These are phyloP conservation scores for Meandrina meandrites DNA, from an alignment of 92 coral and sea anemone species.

Conservation along the genomic window DNA sequence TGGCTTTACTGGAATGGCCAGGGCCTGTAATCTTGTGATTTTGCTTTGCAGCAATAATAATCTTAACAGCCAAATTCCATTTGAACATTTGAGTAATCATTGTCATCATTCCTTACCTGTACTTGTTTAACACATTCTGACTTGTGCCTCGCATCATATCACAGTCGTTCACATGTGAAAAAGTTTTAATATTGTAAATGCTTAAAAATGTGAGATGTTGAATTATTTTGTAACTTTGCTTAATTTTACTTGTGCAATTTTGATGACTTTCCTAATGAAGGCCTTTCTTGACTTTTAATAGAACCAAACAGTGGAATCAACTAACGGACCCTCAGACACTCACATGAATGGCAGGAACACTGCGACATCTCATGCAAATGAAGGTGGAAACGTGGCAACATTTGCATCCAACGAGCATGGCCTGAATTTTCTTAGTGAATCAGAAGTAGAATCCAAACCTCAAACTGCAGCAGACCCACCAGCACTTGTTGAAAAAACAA, in stretches of 20 bases:
- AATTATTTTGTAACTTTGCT: too few species aligned
- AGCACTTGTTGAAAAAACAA: slow-evolving; percentile 30
- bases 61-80: too few species aligned
- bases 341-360: slow-evolving; percentile 29
- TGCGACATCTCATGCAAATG: slow-evolving; percentile 5
- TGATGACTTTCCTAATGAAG: neutral
- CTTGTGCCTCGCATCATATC: too few species aligned
- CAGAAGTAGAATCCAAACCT: slow-evolving; percentile 79
- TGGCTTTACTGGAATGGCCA: too few species aligned
- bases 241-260: neutral
- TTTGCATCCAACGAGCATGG: slow-evolving; percentile 94
- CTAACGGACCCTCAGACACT: slow-evolving; percentile 41
- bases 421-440: slow-evolving; percentile 92
- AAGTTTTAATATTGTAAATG: too few species aligned
- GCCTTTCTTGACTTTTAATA: neutral
- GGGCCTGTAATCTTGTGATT: too few species aligned
- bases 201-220: too few species aligned
- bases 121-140: too few species aligned
- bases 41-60: too few species aligned
- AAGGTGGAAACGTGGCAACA: slow-evolving; percentile 59
- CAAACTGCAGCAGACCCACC: slow-evolving; percentile 57
- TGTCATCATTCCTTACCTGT: too few species aligned
- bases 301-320: slow-evolving; percentile 47
- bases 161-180: too few species aligned
- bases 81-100: too few species aligned